phyloP scores from a whole-genome alignment of 1,140 invertebrate species.

The Chymomyza costata region DNA sequence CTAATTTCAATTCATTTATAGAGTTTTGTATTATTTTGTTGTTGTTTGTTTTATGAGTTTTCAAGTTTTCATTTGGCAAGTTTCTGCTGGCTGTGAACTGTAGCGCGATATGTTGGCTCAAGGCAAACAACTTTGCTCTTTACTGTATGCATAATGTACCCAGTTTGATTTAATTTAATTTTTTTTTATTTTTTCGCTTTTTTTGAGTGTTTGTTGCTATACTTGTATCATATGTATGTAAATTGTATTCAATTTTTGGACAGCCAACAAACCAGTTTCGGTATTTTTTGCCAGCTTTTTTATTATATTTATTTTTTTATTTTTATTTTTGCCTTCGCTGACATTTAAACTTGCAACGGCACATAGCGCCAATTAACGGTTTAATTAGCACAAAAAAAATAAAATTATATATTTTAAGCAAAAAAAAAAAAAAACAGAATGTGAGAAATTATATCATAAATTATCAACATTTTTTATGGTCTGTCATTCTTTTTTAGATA shows the following conservation, averaged over 20 bases:
- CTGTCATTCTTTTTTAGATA: no score
- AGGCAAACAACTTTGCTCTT: slow-evolving; percentile 24
- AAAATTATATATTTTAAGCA: not conserved
- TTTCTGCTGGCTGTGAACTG: slow-evolving; percentile 20
- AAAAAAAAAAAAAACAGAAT: slow-evolving; percentile 1
- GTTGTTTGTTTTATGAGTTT: no score
- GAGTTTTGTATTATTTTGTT: no score
- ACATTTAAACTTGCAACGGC: slow-evolving; percentile 22
- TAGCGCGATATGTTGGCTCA: slow-evolving; percentile 35
- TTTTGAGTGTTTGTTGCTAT: no score
- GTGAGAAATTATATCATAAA: no score
- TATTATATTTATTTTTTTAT: slow-evolving; percentile 26
- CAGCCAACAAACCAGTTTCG: not conserved
- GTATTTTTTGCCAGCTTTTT: no score
- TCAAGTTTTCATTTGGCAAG: not conserved
- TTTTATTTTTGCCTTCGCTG: slow-evolving; percentile 18
- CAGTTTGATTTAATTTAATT: slow-evolving; percentile 36
- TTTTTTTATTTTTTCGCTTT: slow-evolving; percentile 1
- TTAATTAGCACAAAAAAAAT: not conserved
- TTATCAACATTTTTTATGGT: not conserved
- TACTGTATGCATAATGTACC: slow-evolving; percentile 1
- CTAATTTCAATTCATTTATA: no score
- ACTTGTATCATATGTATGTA: not conserved
- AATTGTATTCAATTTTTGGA: not conserved
- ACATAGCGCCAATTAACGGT: no score